A percentile compares a stretch with the other conserved stretches of the same genome.
phyloP scores from a whole-genome alignment of 2,113 vertebrate genomes.

The Passer montanus region DNA sequence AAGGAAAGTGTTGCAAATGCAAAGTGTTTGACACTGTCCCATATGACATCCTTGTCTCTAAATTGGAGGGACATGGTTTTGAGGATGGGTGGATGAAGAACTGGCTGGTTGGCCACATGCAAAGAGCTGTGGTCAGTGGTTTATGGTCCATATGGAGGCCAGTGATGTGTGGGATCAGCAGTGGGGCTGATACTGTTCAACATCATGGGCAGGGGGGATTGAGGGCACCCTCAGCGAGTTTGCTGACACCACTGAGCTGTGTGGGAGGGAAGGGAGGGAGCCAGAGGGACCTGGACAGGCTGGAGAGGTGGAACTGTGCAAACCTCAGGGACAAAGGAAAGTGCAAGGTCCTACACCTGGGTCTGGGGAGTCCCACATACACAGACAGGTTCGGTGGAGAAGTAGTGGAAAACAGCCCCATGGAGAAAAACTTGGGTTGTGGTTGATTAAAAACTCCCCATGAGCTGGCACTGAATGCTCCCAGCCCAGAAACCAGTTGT shows the following conservation, averaged over 20 bases:
- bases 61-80: background rate
- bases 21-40: background rate
- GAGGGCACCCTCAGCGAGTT: background rate
- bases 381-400: background rate
- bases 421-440: background rate
- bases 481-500: background rate
- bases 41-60: background rate
- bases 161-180: accelerated
- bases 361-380: background rate
- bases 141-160: accelerated
- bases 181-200: background rate
- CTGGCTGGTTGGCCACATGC: background rate
- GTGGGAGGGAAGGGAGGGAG: background rate
- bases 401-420: background rate
- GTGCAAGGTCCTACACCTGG: background rate
- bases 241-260: background rate
- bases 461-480: background rate
- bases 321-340: background rate
- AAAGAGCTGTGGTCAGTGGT: background rate
- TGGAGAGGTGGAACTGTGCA: background rate
- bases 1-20: background rate
- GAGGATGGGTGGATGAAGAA: background rate
- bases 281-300: background rate
- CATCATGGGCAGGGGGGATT: background rate
- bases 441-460: background rate